phyloP scores from a whole-genome alignment of 2,888 invertebrate species.

The Anarsia innoxiella region DNA sequence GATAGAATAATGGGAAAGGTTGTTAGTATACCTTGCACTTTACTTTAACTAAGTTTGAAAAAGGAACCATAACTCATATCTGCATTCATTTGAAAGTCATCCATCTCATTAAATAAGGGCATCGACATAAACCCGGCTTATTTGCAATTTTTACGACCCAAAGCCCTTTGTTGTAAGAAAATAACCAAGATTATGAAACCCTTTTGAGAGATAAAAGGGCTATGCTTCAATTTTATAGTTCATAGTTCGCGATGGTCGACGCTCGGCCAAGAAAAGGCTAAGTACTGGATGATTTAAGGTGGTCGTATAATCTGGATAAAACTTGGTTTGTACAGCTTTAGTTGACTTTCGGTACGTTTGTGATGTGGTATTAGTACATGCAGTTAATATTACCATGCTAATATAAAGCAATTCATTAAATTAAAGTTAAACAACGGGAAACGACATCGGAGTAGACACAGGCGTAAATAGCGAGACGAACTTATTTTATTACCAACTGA shows the following conservation, averaged over 20 bases:
- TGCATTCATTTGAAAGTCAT: constrained; percentile 26
- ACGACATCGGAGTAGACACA: no score
- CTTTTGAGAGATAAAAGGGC: constrained; percentile 54
- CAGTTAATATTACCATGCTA: no score
- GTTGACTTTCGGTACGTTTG: no score
- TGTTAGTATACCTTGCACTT: no score
- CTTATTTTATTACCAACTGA: no score
- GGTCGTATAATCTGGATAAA: constrained; percentile 65
- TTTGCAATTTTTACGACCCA: constrained; percentile 66
- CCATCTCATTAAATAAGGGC: constrained; percentile 47
- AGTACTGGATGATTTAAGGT: constrained; percentile 65
- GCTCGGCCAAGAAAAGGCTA: constrained; percentile 42
- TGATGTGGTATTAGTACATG: no score
- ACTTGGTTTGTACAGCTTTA: no score
- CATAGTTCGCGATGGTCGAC: constrained; percentile 68
- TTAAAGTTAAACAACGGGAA: no score
- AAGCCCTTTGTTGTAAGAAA: constrained; percentile 48
- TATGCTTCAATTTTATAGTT: constrained; percentile 71
- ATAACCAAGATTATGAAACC: constrained; percentile 54
- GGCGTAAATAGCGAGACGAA: no score
- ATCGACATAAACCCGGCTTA: constrained; percentile 48
- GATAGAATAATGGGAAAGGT: no score
- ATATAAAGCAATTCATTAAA: no score
- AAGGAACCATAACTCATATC: constrained; percentile 26
- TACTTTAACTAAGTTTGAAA: no score